These are phyloP conservation scores for Phrynocephalus guinanensis DNA, from an alignment of 2,797 vertebrate genomes.

Conservation along the genomic window DNA sequence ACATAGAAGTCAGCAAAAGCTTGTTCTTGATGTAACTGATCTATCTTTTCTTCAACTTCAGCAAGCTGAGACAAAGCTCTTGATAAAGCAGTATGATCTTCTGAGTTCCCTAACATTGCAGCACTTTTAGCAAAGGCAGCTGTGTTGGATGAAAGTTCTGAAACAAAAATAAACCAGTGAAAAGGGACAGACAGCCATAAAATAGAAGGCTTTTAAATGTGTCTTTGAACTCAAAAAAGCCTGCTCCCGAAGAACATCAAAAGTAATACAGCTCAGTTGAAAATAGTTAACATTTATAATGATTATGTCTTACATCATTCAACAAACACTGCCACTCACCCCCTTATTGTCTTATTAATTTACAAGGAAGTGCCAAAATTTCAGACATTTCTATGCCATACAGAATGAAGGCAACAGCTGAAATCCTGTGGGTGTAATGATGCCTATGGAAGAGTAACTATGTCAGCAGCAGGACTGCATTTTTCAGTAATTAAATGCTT, in stretches of 20 bases:
- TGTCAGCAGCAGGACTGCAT: no score
- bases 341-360: background rate
- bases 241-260: no score
- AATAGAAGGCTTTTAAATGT: background rate
- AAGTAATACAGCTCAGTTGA: background rate
- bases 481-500: no score
- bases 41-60: conserved; percentile 97
- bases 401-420: background rate
- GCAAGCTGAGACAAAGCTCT: conserved; percentile 95
- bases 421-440: no score
- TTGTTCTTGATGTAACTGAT: conserved; percentile 95
- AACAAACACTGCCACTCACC: background rate
- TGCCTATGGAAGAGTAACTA: no score
- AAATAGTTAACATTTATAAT: background rate
- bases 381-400: background rate
- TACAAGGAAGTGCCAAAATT: background rate
- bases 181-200: background rate
- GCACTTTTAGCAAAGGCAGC: conserved; percentile 95
- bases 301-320: background rate
- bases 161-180: conserved; percentile 42
- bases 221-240: background rate
- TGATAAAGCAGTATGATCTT: conserved; percentile 96
- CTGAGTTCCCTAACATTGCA: conserved; percentile 98
- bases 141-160: conserved; percentile 94
- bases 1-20: conserved; percentile 93